Evolutionary conservation across 1,140 invertebrate species (phyloP).

Genomic region (Cherax quadricarinatus): DNA sequence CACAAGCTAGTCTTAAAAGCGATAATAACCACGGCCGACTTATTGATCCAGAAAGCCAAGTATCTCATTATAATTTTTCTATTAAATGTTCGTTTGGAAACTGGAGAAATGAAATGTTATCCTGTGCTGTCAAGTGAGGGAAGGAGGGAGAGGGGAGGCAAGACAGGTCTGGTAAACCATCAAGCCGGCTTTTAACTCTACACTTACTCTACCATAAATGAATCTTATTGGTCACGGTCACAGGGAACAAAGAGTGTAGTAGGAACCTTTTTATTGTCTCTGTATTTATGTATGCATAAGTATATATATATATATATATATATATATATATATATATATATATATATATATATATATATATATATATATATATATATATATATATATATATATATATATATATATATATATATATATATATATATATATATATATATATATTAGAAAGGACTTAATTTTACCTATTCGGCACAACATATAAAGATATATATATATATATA

Average conservation of each 20-base stretch:
- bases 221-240: constrained; percentile 1
- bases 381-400: neutral
- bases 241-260: neutral
- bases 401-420: constrained; percentile 36
- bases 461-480: no score
- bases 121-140: no score
- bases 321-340: constrained; percentile 36
- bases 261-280: neutral
- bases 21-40: neutral
- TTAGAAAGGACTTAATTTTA: no score
- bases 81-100: no score
- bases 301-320: constrained; percentile 36
- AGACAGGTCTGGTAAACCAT: neutral
- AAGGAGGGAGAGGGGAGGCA: neutral
- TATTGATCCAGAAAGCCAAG: neutral
- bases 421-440: constrained; percentile 38
- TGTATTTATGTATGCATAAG: neutral
- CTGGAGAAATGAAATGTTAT: no score
- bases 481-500: constrained; percentile 32
- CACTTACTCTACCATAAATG: neutral
- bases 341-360: neutral
- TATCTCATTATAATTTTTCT: neutral
- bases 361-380: no score
- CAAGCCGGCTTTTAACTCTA: neutral
- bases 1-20: neutral